Conservation (phyloP, 2,113 vertebrate species). For the Nymphicus hollandicus region DNA sequence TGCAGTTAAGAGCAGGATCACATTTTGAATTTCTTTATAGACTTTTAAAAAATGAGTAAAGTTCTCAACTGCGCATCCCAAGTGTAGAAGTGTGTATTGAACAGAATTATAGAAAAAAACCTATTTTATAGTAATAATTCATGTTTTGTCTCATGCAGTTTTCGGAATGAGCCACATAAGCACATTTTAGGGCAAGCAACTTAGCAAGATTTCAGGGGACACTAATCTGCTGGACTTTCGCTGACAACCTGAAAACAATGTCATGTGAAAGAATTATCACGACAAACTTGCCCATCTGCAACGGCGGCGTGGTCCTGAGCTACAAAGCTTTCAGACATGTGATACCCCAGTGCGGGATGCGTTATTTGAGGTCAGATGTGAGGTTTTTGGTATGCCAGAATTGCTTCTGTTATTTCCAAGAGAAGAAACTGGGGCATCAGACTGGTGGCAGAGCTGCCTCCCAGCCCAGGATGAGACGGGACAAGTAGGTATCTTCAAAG, state of each 20-base stretch:
- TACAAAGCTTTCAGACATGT: neutral
- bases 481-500: neutral
- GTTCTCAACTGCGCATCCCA: neutral
- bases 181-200: conserved; percentile 31
- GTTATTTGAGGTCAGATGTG: rapidly evolving
- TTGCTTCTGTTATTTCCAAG: neutral
- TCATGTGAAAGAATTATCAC: neutral
- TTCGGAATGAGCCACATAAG: conserved; percentile 1
- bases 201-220: conserved; percentile 43
- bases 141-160: conserved; percentile 20
- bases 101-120: neutral
- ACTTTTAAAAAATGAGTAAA: neutral
- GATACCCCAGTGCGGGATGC: rapidly evolving
- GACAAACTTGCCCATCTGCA: neutral
- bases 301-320: rapidly evolving
- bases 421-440: neutral
- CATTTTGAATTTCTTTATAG: neutral
- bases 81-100: rapidly evolving
- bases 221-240: conserved; percentile 23
- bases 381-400: neutral
- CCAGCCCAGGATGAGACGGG: neutral
- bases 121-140: conserved; percentile 17
- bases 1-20: neutral
- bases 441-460: neutral
- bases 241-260: neutral